Evolutionary conservation across 1,140 invertebrate species (phyloP).

Genomic region (Aphaenogaster rudis): DNA sequence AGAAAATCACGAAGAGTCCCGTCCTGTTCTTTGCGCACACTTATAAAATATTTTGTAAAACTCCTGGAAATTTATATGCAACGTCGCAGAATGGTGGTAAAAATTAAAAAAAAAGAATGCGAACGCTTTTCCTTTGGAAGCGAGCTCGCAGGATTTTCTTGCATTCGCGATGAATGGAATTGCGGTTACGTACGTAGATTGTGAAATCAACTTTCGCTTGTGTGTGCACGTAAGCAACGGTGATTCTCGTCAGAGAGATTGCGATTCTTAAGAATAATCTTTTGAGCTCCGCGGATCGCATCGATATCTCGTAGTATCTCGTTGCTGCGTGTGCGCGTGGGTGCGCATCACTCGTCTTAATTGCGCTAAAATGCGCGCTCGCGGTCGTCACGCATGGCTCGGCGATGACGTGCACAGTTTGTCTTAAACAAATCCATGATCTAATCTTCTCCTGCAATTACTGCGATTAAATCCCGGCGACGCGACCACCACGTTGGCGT

Average conservation of each 20-base stretch:
- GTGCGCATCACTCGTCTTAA: background rate
- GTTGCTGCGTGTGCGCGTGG: background rate
- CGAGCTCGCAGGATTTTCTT: constrained; percentile 11
- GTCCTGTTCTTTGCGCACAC: background rate
- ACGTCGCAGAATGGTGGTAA: background rate
- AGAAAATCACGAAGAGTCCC: background rate
- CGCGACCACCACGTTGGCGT: background rate
- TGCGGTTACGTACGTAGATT: background rate
- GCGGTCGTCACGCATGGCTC: background rate
- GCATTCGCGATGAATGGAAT: background rate
- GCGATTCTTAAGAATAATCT: constrained; percentile 34
- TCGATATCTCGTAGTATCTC: background rate
- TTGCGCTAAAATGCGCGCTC: background rate
- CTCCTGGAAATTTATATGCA: background rate
- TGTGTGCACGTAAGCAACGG: constrained; percentile 10
- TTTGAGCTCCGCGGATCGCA: background rate
- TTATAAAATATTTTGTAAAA: background rate
- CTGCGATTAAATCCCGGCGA: background rate
- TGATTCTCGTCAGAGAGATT: constrained; percentile 20
- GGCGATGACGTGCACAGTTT: background rate
- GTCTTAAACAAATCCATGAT: constrained; percentile 2
- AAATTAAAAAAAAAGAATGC: background rate
- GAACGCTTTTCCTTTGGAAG: background rate
- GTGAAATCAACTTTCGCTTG: constrained; percentile 43
- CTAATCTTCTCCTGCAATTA: constrained; percentile 2